phyloP scores from a whole-genome alignment of 2,113 vertebrate species.

The Microcebus ravelobensis region DNA sequence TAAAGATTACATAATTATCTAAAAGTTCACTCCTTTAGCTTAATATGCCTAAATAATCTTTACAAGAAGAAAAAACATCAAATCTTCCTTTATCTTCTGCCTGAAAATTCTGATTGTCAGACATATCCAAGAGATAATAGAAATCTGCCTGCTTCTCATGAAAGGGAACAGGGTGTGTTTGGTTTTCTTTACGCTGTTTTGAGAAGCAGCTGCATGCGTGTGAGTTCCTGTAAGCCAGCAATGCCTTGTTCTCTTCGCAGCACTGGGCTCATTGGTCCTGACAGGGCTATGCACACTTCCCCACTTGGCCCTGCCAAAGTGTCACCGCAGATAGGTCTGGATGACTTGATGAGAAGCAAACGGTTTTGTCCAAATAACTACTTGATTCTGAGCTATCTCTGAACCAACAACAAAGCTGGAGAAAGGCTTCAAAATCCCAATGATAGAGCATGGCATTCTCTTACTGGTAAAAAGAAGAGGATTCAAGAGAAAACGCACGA shows the following conservation, averaged over 20 bases:
- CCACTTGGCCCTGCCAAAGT: background rate
- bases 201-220: rapidly evolving
- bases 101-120: slow-evolving; percentile 5
- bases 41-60: slow-evolving; percentile 19
- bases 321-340: background rate
- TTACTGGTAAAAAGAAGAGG: background rate
- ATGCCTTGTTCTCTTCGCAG: background rate
- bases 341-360: slow-evolving; percentile 37
- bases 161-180: background rate
- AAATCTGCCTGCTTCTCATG: background rate
- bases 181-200: background rate
- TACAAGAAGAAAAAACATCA: slow-evolving; percentile 34
- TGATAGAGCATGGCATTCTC: background rate
- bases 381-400: background rate
- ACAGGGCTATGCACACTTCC: background rate
- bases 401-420: background rate
- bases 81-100: slow-evolving; percentile 3
- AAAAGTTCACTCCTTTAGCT: background rate
- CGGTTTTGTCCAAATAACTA: background rate
- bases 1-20: background rate
- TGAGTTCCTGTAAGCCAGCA: rapidly evolving
- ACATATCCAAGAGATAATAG: background rate
- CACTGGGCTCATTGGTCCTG: background rate
- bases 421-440: background rate
- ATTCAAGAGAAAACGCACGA: background rate